Evolutionary conservation across 1,140 invertebrate genomes (phyloP).

Genomic region (Drosophila bocki): DNA sequence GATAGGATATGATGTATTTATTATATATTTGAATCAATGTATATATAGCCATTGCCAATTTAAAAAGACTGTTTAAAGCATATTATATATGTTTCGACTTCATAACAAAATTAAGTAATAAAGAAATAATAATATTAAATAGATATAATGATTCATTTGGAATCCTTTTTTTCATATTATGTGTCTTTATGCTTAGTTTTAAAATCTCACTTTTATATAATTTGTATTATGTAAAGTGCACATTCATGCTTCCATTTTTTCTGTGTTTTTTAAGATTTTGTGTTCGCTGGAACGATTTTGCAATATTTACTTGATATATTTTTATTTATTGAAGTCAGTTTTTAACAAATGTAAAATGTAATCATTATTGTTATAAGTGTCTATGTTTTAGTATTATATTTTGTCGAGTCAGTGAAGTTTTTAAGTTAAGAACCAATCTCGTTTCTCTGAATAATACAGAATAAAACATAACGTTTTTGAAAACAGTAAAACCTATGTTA

Average conservation of each 20-base stretch:
- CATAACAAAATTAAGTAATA: slow-evolving; percentile 14
- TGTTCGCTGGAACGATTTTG: slow-evolving; percentile 45
- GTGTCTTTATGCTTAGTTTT: slow-evolving; percentile 6
- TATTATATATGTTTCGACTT: slow-evolving; percentile 42
- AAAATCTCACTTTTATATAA: slow-evolving; percentile 5
- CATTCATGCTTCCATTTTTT: slow-evolving; percentile 62
- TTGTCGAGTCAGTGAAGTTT: slow-evolving; percentile 7
- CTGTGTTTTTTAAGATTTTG: slow-evolving; percentile 48
- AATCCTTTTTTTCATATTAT: not conserved
- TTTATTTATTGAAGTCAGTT: slow-evolving; percentile 7
- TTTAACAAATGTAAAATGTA: slow-evolving; percentile 4
- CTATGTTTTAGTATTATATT: slow-evolving; percentile 1
- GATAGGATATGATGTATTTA: slow-evolving; percentile 20
- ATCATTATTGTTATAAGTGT: slow-evolving; percentile 4
- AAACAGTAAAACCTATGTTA: not conserved
- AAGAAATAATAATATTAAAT: slow-evolving; percentile 13
- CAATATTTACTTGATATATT: slow-evolving; percentile 64
- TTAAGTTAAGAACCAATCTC: slow-evolving; percentile 2
- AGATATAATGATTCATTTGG: not conserved
- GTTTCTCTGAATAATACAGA: slow-evolving; percentile 1
- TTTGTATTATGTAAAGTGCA: slow-evolving; percentile 29
- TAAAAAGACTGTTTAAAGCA: slow-evolving; percentile 69
- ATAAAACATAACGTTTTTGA: not conserved
- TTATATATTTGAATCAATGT: slow-evolving; percentile 56
- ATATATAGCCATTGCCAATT: slow-evolving; percentile 69